These are phyloP conservation scores for Cassiopea xamachana DNA, from an alignment of 30 jellyfish, hydroid and myxozoan genomes.

Conservation along the genomic window DNA sequence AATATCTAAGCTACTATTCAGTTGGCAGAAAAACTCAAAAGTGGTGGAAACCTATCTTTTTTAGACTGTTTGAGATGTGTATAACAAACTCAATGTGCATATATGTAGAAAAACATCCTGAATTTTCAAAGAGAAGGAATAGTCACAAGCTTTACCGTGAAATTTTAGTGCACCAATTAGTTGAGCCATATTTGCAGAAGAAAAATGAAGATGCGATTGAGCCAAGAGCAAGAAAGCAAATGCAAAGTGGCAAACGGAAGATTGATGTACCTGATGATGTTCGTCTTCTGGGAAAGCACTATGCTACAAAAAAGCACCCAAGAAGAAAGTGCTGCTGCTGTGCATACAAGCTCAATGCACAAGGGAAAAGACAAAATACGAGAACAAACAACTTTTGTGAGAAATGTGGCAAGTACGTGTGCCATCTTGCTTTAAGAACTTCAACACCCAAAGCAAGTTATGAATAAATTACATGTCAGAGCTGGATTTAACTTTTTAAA, in stretches of 20 bases:
- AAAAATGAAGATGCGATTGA: not conserved
- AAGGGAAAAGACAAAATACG: conserved; percentile 10
- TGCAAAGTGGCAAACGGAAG: not conserved
- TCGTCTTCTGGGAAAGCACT: conserved; percentile 61
- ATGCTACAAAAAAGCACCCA: conserved; percentile 52
- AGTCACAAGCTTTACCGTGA: not conserved
- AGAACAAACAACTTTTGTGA: conserved; percentile 17
- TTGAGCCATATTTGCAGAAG: not conserved
- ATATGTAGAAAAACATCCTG: conserved; percentile 36
- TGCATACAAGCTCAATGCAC: conserved; percentile 16
- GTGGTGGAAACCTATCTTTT: conserved; percentile 59
- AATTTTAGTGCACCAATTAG: not conserved
- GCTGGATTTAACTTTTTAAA: not conserved
- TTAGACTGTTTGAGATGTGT: conserved; percentile 57
- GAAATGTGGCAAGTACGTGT: conserved; percentile 49
- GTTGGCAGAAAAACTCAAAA: conserved; percentile 24
- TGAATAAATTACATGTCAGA: not conserved
- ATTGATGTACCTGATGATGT: conserved; percentile 24
- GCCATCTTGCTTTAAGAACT: conserved; percentile 6
- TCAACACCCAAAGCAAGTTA: conserved; percentile 2
- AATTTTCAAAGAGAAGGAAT: conserved; percentile 11
- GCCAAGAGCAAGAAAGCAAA: not conserved
- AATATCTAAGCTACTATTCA: not conserved
- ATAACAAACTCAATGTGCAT: conserved; percentile 49
- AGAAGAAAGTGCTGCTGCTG: conserved; percentile 42